A percentile compares a stretch with the other conserved stretches of the same genome.
phyloP scores from a whole-genome alignment of 2,113 vertebrate species.

The Corythaixoides concolor region DNA sequence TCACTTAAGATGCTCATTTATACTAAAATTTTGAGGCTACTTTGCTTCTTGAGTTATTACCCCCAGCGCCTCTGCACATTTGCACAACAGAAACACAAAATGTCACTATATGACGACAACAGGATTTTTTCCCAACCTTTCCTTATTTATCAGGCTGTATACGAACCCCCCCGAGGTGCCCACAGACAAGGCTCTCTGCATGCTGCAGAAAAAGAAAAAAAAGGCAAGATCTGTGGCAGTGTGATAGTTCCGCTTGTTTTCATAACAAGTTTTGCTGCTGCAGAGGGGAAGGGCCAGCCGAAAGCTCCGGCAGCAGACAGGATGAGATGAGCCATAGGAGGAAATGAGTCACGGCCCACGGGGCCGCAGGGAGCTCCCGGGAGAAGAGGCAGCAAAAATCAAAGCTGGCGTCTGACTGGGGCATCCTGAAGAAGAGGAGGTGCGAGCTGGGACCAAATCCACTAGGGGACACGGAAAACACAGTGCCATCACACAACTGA shows the following conservation, averaged over 20 bases:
- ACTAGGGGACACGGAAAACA: neutral
- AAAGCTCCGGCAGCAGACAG: neutral
- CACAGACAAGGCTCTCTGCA: neutral
- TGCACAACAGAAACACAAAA: neutral
- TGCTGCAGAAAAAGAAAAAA: neutral
- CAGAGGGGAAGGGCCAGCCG: neutral
- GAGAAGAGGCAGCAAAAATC: neutral
- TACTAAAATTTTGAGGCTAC: neutral
- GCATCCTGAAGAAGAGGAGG: neutral
- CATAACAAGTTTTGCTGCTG: neutral
- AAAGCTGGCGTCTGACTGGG: neutral
- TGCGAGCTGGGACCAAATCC: accelerated
- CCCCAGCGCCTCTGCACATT: accelerated
- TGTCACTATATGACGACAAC: neutral
- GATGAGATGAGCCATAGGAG: constrained; percentile 1
- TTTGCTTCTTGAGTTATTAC: neutral
- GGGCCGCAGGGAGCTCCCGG: neutral
- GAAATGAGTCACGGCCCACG: constrained; percentile 54
- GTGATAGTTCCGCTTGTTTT: neutral
- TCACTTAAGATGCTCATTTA: neutral
- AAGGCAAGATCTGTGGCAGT: neutral
- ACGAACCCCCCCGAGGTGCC: neutral
- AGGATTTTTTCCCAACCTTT: neutral
- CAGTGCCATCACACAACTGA: too few relatives aligned
- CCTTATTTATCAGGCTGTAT: accelerated